These are phyloP conservation scores for Sebastes hubbsi DNA, from an alignment of 2,797 vertebrate genomes.

Conservation along the genomic window DNA sequence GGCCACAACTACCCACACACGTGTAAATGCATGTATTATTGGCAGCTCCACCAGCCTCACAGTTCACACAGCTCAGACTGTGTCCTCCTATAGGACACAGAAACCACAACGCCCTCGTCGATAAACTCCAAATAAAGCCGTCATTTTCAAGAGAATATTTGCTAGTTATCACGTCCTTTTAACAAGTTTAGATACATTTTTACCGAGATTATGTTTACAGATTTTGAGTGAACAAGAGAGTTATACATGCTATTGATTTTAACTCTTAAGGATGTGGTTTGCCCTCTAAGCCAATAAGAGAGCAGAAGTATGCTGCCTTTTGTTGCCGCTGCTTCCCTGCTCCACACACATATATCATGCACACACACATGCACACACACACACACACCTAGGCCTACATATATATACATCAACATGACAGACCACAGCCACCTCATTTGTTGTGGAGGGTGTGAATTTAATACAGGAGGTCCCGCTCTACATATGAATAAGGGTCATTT, in stretches of 20 bases:
- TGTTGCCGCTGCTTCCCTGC: slow-evolving; percentile 77
- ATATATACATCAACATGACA: slow-evolving; percentile 83
- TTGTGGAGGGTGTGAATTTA: slow-evolving; percentile 80
- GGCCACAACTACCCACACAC: slow-evolving; percentile 45
- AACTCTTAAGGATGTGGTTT: not conserved
- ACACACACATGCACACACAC: slow-evolving; percentile 14
- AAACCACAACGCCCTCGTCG: slow-evolving; percentile 2
- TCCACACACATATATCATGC: slow-evolving; percentile 64
- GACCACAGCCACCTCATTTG: slow-evolving; percentile 79
- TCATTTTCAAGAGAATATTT: not conserved
- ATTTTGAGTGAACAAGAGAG: not conserved
- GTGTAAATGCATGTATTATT: slow-evolving; percentile 56
- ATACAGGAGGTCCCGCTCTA: slow-evolving; percentile 69
- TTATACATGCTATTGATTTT: not conserved
- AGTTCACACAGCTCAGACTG: slow-evolving; percentile 34
- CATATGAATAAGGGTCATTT: slow-evolving; percentile 83
- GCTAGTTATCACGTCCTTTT: not conserved
- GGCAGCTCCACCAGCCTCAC: slow-evolving; percentile 40
- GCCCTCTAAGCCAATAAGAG: not conserved
- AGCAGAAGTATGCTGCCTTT: slow-evolving; percentile 74
- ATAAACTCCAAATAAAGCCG: not conserved
- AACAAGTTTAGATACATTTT: not conserved
- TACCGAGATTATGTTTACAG: not conserved
- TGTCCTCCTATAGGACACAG: slow-evolving; percentile 4
- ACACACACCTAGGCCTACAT: slow-evolving; percentile 34